Percentiles rank a stretch among this genome's conserved stretches.
These are phyloP conservation scores for Galeruca laticollis DNA, from an alignment of 2,888 invertebrate species.

Conservation along the genomic window DNA sequence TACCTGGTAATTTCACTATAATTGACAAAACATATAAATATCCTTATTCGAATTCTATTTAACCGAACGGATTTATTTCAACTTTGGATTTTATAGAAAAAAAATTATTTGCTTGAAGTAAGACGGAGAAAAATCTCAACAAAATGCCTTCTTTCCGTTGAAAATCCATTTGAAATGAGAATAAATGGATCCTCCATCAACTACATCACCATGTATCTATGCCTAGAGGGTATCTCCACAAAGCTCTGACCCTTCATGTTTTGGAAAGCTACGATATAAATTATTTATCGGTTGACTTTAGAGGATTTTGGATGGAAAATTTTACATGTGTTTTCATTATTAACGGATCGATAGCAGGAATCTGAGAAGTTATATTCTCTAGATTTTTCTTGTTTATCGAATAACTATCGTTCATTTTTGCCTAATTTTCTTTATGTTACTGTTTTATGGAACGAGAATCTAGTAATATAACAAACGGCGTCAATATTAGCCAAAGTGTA, in stretches of 20 bases:
- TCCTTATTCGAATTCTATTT: too few species aligned
- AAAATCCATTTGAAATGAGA: slow-evolving; percentile 33
- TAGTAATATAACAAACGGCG: too few species aligned
- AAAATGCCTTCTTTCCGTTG: slow-evolving; percentile 27
- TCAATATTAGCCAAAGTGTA: too few species aligned
- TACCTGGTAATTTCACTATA: too few species aligned
- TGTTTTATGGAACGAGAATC: too few species aligned
- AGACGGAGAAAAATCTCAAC: slow-evolving; percentile 20
- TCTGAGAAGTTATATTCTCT: background rate
- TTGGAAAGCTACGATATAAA: slow-evolving; percentile 31
- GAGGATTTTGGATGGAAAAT: slow-evolving; percentile 25
- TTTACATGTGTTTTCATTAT: slow-evolving; percentile 34
- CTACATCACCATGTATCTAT: slow-evolving; percentile 40
- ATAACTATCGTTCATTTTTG: background rate
- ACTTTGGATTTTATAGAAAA: background rate
- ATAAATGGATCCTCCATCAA: slow-evolving; percentile 38
- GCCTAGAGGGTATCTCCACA: slow-evolving; percentile 33
- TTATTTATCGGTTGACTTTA: slow-evolving; percentile 35
- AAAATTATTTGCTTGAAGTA: background rate
- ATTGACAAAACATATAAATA: too few species aligned
- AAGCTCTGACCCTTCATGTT: slow-evolving; percentile 32
- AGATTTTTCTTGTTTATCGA: background rate
- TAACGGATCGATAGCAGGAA: slow-evolving; percentile 8
- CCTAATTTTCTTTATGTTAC: too few species aligned
- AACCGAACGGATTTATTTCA: too few species aligned